Evolutionary conservation across 2,797 vertebrate species (phyloP).

Genomic region (Anableps anableps): DNA sequence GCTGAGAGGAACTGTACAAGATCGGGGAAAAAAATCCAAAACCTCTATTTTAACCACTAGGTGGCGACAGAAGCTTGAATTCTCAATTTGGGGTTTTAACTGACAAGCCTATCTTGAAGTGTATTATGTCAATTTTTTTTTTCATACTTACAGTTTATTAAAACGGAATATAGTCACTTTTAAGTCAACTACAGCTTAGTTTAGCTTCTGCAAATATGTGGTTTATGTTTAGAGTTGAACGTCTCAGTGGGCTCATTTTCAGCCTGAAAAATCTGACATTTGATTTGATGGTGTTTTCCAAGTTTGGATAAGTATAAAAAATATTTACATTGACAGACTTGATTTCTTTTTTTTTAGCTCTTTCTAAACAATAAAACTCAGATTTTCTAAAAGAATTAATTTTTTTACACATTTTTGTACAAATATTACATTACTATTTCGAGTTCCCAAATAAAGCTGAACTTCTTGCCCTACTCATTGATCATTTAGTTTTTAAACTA

Average conservation of each 20-base stretch:
- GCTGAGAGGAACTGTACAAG: background rate
- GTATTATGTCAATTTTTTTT: background rate
- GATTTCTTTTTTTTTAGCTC: background rate
- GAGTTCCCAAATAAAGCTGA: background rate
- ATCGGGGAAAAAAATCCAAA: background rate
- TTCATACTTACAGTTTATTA: too few relatives aligned
- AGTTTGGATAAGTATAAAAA: background rate
- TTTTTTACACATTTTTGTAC: background rate
- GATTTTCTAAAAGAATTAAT: background rate
- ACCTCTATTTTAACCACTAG: slow-evolving; percentile 26
- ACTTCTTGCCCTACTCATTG: background rate
- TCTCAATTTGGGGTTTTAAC: background rate
- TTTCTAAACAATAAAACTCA: background rate
- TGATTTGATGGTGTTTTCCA: background rate
- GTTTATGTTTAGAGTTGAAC: background rate
- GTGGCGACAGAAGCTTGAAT: slow-evolving; percentile 24
- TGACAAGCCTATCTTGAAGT: background rate
- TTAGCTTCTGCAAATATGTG: background rate
- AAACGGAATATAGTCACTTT: background rate
- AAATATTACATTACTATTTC: background rate
- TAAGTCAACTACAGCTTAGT: background rate
- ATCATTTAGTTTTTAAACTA: background rate
- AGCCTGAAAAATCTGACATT: background rate
- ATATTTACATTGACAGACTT: background rate
- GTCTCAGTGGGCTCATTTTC: background rate